Evolutionary conservation across 1,140 invertebrate genomes (phyloP).

Genomic region (Acromyrmex echinatior): DNA sequence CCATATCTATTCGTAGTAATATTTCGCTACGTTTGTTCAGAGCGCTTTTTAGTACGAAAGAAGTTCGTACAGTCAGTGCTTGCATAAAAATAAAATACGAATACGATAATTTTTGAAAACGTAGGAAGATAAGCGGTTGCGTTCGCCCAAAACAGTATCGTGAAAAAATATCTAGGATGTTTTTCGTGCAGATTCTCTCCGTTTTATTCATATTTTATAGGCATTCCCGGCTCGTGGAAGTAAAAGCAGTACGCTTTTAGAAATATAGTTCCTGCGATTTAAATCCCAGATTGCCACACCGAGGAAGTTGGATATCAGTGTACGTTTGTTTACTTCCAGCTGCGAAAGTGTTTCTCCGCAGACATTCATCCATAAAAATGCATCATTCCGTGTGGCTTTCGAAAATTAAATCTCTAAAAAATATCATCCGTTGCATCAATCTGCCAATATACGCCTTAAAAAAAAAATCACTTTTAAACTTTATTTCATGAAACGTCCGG

Average conservation of each 20-base stretch:
- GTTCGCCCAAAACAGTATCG: conserved; percentile 41
- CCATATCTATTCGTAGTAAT: conserved; percentile 6
- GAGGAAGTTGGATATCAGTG: neutral
- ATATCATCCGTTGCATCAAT: conserved; percentile 28
- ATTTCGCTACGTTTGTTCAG: conserved; percentile 29
- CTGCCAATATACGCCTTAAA: neutral
- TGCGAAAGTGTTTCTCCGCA: conserved; percentile 34
- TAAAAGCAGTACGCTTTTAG: conserved; percentile 36
- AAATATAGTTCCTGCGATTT: conserved; percentile 48
- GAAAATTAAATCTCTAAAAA: conserved; percentile 50
- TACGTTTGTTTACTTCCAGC: conserved; percentile 47
- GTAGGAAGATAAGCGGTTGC: conserved; percentile 31
- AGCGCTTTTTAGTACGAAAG: conserved; percentile 26
- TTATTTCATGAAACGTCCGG: neutral
- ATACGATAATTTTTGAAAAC: conserved; percentile 56
- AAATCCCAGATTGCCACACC: conserved; percentile 37
- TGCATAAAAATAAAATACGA: conserved; percentile 53
- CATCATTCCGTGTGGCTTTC: conserved; percentile 12
- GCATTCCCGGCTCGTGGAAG: conserved; percentile 7
- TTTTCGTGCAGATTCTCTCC: conserved; percentile 21
- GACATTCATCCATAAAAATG: conserved; percentile 35
- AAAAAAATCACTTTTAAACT: conserved; percentile 19
- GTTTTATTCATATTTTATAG: conserved; percentile 38
- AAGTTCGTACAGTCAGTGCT: neutral
- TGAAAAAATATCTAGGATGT: conserved; percentile 44